Evolutionary conservation across 2,888 invertebrate species (phyloP).

Genomic region (Plebejus anna): DNA sequence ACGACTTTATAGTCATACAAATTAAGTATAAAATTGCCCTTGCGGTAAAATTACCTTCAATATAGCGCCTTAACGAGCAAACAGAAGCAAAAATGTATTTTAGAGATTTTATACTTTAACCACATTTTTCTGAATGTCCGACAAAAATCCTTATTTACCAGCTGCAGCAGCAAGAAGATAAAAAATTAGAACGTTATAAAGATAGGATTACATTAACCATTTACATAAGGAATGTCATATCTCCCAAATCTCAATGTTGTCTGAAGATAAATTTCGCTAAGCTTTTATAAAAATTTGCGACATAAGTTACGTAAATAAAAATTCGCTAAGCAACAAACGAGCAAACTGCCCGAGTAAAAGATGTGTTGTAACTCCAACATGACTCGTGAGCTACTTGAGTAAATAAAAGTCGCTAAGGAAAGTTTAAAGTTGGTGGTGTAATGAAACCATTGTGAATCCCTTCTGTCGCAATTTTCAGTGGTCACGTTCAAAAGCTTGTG

Average conservation of each 20-base stretch:
- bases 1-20: no score
- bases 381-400: background rate
- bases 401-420: background rate
- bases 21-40: no score
- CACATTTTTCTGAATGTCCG: background rate
- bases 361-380: background rate
- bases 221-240: background rate
- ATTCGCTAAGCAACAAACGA: background rate
- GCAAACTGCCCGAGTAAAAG: background rate
- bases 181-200: background rate
- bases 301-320: background rate
- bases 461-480: slow-evolving; percentile 5
- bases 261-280: slow-evolving; percentile 20
- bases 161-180: background rate
- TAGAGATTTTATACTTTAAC: background rate
- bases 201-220: background rate
- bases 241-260: background rate
- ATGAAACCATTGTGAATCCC: background rate
- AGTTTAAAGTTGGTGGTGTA: background rate
- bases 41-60: no score
- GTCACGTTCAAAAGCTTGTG: background rate
- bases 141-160: background rate
- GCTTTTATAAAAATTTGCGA: slow-evolving; percentile 10
- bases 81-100: background rate
- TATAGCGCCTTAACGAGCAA: background rate